Evolutionary conservation across 2,113 vertebrate species (phyloP).

Genomic region (Spea bombifrons): DNA sequence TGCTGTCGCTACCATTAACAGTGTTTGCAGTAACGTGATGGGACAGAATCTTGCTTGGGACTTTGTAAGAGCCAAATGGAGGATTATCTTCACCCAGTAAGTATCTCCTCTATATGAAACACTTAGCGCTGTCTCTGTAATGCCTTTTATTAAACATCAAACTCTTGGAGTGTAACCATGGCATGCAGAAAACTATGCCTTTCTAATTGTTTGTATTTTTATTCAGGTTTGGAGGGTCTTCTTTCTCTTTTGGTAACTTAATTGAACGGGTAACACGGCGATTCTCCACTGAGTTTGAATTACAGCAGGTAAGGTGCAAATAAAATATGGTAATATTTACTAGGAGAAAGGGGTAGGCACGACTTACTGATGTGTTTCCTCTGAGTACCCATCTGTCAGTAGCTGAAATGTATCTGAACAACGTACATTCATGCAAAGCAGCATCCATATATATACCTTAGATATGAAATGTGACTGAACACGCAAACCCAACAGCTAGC

Average conservation of each 20-base stretch:
- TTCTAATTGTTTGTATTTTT: not conserved
- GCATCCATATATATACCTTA: no score
- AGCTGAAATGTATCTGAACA: no score
- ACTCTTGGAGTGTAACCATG: no score
- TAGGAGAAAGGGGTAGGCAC: no score
- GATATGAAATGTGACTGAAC: no score
- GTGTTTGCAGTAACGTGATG: constrained; percentile 67
- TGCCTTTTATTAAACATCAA: not conserved
- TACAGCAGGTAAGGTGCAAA: constrained; percentile 72
- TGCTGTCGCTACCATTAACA: constrained; percentile 64
- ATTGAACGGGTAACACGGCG: constrained; percentile 66
- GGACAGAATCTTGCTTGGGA: constrained; percentile 81
- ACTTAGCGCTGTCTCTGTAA: not conserved
- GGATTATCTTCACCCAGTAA: constrained; percentile 74
- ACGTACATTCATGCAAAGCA: no score
- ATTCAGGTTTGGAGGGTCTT: constrained; percentile 81
- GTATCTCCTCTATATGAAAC: constrained; percentile 45
- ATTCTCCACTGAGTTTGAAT: constrained; percentile 75
- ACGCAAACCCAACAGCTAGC: no score
- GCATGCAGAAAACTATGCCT: no score
- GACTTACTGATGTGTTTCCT: no score
- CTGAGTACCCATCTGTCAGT: no score
- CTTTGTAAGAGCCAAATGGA: constrained; percentile 77
- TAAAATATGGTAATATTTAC: not conserved
- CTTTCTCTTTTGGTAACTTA: constrained; percentile 80